Percentiles rank a stretch among this genome's conserved stretches.
Conservation (phyloP, 2,888 invertebrate genomes). For the Pantelozetes paolii region DNA sequence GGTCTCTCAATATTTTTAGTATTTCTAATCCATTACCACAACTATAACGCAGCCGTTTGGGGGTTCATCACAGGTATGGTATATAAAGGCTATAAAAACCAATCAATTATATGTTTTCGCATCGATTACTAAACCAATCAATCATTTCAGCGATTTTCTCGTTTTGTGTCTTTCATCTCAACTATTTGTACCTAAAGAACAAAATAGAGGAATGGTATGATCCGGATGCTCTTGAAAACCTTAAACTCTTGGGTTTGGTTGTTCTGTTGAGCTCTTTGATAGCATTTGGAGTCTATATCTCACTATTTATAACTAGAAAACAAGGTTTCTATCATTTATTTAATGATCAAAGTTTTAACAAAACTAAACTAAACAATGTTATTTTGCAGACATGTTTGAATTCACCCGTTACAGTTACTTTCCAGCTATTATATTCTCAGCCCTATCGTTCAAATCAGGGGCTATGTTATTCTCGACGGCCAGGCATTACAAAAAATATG, state of each 20-base stretch:
- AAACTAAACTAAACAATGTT: neutral
- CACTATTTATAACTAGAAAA: slow-evolving; percentile 28
- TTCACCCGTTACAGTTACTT: neutral
- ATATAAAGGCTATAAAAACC: too few relatives aligned
- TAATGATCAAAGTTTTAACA: neutral
- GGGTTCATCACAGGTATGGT: slow-evolving; percentile 25
- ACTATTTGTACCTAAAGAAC: slow-evolving; percentile 27
- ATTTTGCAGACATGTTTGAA: slow-evolving; percentile 12
- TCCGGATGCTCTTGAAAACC: slow-evolving; percentile 26
- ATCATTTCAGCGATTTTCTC: slow-evolving; percentile 14
- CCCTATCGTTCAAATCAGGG: slow-evolving; percentile 14
- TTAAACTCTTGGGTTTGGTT: slow-evolving; percentile 25
- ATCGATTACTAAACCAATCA: neutral
- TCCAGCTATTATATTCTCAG: slow-evolving; percentile 12
- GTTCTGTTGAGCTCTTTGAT: slow-evolving; percentile 1
- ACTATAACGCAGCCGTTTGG: slow-evolving; percentile 27
- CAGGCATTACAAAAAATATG: slow-evolving; percentile 32
- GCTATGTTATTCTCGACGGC: neutral
- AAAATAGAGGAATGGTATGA: slow-evolving; percentile 35
- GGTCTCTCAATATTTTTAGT: slow-evolving; percentile 10
- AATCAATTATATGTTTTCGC: neutral
- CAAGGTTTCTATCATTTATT: slow-evolving; percentile 12
- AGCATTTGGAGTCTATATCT: slow-evolving; percentile 21
- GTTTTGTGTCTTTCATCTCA: slow-evolving; percentile 34
- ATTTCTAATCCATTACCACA: neutral